Evolutionary conservation across 2,888 invertebrate species (phyloP).

Genomic region (Drosophila histrio): DNA sequence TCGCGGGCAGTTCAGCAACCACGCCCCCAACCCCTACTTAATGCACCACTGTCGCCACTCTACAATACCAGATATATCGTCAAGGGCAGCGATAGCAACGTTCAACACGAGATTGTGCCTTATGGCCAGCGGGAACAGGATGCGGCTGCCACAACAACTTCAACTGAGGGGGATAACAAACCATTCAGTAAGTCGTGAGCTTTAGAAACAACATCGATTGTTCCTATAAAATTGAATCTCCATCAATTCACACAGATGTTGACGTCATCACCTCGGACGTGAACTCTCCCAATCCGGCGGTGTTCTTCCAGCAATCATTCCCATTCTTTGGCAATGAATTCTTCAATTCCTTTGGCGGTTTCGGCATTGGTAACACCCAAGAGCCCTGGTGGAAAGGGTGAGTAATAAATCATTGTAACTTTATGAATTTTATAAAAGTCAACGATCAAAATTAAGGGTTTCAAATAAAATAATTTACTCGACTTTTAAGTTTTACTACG

Average conservation of each 20-base stretch:
- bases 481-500: no score
- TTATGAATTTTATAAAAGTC: no score
- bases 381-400: constrained; percentile 84
- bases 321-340: constrained; percentile 83
- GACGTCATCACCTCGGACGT: constrained; percentile 80
- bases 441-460: no score
- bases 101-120: constrained; percentile 78
- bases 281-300: constrained; percentile 70
- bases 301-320: constrained; percentile 82
- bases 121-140: constrained; percentile 46
- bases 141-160: constrained; percentile 11
- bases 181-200: constrained; percentile 75
- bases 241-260: constrained; percentile 62
- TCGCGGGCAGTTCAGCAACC: constrained; percentile 55
- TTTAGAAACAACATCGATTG: background rate
- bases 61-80: constrained; percentile 69
- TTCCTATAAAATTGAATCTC: background rate
- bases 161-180: constrained; percentile 54
- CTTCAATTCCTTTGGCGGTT: constrained; percentile 82
- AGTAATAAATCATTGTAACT: constrained; percentile 44
- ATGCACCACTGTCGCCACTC: constrained; percentile 73
- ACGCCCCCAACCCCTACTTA: constrained; percentile 39
- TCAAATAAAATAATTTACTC: no score
- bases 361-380: constrained; percentile 78
- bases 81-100: constrained; percentile 56